Base-by-base conservation (phyloP, 2,888 invertebrate genomes). In the Nephrocerus scutellatus region DNA sequence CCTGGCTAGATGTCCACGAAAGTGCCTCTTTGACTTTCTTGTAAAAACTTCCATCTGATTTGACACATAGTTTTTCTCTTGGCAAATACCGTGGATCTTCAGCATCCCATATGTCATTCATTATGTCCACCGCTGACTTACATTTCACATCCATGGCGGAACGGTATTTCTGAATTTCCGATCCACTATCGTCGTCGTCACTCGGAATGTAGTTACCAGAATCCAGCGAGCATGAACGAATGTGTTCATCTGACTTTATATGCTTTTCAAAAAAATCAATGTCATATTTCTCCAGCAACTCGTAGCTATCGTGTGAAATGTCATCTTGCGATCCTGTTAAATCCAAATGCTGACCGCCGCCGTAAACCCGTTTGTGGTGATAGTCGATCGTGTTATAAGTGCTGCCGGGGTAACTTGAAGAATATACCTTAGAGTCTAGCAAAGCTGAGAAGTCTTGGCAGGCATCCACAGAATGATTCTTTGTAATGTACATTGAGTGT, bases 271-370 rank as follows among this genome's bases (percentile, higher is more conserved):
- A 65, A 51, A 63, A 59, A 41, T 63, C 65, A 42, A 62, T 59
- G 39, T 68, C 82, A 42, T 82, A 81, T 59, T 83, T 82, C 62
- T 88, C 87, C 44, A 88, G 71, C 16, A 89, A 69, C 63, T 89
- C 89, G 64, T 89, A 89, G 55, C 87, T 88, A 63, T 89, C 89
- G 63, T 89, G 88, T 21, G 88, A 86, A 20, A 88, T 71, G 68
- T 89, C 88, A 61, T 88, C 88, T 63, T 87, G 87, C 8, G 87
- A 87, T 48, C 79, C 81, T 43, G 74, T 73, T 31, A 56, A 67
- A 43, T 66, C 66, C 7, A 63, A 44, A 18, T 64, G 60, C 15
- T 68, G 63, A 30, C 73, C 70, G n/a, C n/a, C n/a, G n/a, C n/a
- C n/a, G 59, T 78, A 81, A 21, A 74, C 74, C 40, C 80, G 77